Conservation (phyloP, 2,888 invertebrate species). For the Cecidostiba fungosa region DNA sequence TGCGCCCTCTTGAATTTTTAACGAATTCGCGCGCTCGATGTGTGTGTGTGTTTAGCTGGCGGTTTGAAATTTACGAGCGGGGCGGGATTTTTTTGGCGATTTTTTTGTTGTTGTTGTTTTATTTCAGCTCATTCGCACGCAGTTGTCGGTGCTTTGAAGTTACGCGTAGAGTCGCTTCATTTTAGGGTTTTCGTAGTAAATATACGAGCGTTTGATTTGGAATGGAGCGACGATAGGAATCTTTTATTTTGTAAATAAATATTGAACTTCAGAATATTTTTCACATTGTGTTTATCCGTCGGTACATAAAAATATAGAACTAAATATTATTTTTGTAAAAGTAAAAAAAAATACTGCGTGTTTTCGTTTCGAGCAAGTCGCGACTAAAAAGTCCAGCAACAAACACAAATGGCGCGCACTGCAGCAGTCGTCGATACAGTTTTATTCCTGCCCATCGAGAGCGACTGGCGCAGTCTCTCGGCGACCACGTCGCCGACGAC, state of each 20-base stretch:
- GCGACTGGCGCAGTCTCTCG: background rate
- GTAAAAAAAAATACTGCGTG: background rate
- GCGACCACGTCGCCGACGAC: background rate
- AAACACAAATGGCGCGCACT: background rate
- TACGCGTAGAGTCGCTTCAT: background rate
- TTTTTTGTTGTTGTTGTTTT: background rate
- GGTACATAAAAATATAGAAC: background rate
- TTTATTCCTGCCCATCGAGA: slow-evolving; percentile 48
- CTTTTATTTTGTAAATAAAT: background rate
- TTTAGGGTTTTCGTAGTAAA: background rate
- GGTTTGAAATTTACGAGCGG: background rate
- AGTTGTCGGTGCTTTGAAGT: background rate
- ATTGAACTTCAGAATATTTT: background rate
- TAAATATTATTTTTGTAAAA: background rate
- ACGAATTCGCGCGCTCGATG: background rate
- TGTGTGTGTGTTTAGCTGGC: slow-evolving; percentile 5
- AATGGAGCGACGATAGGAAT: background rate
- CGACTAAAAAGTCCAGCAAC: background rate
- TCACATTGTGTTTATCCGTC: background rate
- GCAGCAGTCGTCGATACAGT: background rate
- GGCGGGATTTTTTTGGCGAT: background rate
- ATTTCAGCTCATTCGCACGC: background rate
- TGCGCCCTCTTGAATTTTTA: slow-evolving; percentile 18
- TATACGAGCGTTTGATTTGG: background rate
- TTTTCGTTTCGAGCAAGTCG: background rate